Evolutionary conservation across 2,888 invertebrate genomes (phyloP), one percentile per base, ranked within the genome.

Genomic region (Lydus trimaculatus): DNA sequence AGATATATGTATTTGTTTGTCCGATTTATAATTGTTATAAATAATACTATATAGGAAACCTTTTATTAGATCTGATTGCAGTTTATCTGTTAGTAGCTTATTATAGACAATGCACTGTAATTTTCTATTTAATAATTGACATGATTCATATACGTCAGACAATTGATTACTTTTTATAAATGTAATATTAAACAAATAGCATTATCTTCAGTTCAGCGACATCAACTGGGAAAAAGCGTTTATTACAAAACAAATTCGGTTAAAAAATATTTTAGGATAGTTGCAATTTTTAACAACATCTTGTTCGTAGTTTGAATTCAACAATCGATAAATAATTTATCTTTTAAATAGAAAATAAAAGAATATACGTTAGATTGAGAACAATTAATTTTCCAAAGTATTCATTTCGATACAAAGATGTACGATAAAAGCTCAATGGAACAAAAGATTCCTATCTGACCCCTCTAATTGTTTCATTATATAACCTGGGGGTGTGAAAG

Each of bases 381-480:
- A 48, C 48, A 20, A 52, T 23, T 3, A 52, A 52, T 52, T 52
- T 52, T 6, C 9, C 23, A 11, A 52, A 25, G 43, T 25, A 52
- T 25, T 52, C 25, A 52, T 25, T 52, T 52, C 23, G 23, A 13
- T 52, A 52, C 13, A 52, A 52, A 25, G 52, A 52, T 52, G 13
- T 4, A 52, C 52, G 25, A 52, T 25, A 25, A 52, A 52, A 52
- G 52, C 52, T 23, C 52, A 52, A 52, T 52, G 52, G 23, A 52
- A 52, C 52, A 52, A 52, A 20, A 52, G 52, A 52, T 52, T 25
- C 23, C 52, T 23, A 52, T 52, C 25, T 52, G 25, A 23, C 52
- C 52, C 52, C 25, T 13, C 23, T 52, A 52, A 52, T 52, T 52
- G 52, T 52, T 52, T 52, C 13, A 52, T 52, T 52, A 25, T 52